Evolutionary conservation across 2,888 invertebrate genomes (phyloP), one percentile per base, ranked within the genome.

Genomic region (Cantharis lateralis): DNA sequence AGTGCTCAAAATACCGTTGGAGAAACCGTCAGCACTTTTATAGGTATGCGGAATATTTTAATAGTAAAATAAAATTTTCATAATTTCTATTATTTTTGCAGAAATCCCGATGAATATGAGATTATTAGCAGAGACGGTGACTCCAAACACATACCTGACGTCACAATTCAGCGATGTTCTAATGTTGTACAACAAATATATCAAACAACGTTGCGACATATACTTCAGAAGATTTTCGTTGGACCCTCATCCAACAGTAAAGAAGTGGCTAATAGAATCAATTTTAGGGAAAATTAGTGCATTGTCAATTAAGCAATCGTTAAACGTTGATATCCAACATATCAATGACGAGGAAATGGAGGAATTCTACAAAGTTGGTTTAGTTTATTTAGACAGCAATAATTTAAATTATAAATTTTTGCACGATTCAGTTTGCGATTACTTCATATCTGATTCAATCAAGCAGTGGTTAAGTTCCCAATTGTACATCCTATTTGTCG

Each of bases 101-200:
- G 78, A 68, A 64, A 74, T 78, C 24, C 78, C 78, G 13, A 62
- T 78, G 48, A 71, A 71, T 10, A 61, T 78, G 62, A 73, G 78
- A 48, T 71, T 78, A 64, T 11, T 78, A n/a, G 78, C 78, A 15
- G 78, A 78, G 70, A 48, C 75, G 10, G 24, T 74, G 16, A 68
- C 63, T 26, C 71, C 72, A 15, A 10, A 15, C 9, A 10, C 15
- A 4, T 9, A 13, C 11, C 1, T 61, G 32, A 13, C 66, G 2
- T 16, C 20, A 7, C 18, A 13, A 20, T 70, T 71, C 10, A 15
- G n/a, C 2, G 26, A 75, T 61, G 48, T 74, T 18, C 15, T 75
- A 26, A 48, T 3, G 1, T 16, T 74, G 5, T 77, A 71, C 18
- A 61, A 28, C 32, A 77, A 75, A 28, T 75, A 72, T 20, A 68